These are phyloP conservation scores for Champsocephalus esox DNA, from an alignment of 2,797 vertebrate species.

Conservation along the genomic window DNA sequence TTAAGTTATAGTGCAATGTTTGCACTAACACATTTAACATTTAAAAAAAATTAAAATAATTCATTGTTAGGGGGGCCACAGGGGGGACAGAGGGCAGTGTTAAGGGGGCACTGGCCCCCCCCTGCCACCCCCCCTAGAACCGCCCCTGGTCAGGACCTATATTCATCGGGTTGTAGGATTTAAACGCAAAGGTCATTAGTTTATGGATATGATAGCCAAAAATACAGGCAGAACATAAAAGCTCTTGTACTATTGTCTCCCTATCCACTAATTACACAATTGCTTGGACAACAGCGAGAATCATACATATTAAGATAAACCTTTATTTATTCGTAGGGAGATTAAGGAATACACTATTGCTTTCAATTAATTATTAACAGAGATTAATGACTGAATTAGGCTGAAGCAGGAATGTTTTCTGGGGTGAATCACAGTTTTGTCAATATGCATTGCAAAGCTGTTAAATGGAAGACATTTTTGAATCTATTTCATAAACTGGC, in stretches of 20 bases:
- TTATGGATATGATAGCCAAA: not conserved
- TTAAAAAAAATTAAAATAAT: too few relatives aligned
- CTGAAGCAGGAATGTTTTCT: conserved; percentile 4
- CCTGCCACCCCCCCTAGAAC: too few relatives aligned
- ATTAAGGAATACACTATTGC: not conserved
- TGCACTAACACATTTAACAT: too few relatives aligned
- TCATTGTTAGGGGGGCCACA: too few relatives aligned
- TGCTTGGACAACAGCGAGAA: not conserved
- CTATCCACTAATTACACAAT: not conserved
- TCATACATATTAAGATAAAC: not conserved
- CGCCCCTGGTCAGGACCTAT: not conserved
- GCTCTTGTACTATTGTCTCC: not conserved
- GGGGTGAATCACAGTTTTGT: not conserved
- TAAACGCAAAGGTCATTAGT: not conserved
- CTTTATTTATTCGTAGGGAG: too few relatives aligned
- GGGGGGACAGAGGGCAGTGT: too few relatives aligned
- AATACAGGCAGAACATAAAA: not conserved
- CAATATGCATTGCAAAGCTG: conserved; percentile 3
- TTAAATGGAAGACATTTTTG: not conserved
- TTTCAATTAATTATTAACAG: not conserved
- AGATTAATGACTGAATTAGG: not conserved
- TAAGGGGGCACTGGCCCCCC: too few relatives aligned
- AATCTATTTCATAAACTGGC: conserved; percentile 21
- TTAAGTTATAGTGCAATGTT: too few relatives aligned
- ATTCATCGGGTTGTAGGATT: not conserved